These are phyloP conservation scores for Atractosteus spatula DNA, from an alignment of 2,113 vertebrate species.

Conservation along the genomic window DNA sequence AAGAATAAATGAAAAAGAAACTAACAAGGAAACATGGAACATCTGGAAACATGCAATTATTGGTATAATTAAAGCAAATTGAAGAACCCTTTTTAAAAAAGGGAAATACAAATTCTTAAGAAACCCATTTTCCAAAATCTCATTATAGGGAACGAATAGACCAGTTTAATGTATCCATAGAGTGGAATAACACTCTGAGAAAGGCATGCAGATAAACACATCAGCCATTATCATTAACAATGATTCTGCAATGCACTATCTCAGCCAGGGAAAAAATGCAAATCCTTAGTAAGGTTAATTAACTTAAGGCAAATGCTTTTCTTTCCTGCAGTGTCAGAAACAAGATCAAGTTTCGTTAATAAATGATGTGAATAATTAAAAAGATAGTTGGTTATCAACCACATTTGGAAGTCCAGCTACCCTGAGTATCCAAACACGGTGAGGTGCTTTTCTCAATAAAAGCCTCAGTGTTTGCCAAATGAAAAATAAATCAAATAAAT, in stretches of 20 bases:
- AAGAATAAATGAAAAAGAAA: not conserved
- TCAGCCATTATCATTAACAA: not conserved
- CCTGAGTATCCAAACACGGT: too few relatives aligned
- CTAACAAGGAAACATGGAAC: not conserved
- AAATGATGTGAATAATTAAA: conserved; percentile 16
- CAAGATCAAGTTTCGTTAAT: conserved; percentile 19
- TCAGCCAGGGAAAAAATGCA: conserved; percentile 13
- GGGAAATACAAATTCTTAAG: not conserved
- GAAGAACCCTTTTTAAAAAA: not conserved
- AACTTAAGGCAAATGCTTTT: conserved; percentile 1
- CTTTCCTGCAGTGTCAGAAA: conserved; percentile 16
- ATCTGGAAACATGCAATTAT: not conserved
- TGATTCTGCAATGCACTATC: too few relatives aligned
- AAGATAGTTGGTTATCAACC: not conserved
- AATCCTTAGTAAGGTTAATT: conserved; percentile 22
- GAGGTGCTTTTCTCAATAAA: too few relatives aligned
- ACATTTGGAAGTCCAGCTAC: not conserved
- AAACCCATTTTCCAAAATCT: not conserved
- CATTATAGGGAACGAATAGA: not conserved
- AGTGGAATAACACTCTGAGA: not conserved
- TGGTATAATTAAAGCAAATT: not conserved
- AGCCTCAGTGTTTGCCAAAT: too few relatives aligned
- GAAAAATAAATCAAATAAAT: too few relatives aligned
- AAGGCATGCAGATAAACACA: not conserved
- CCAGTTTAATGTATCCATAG: not conserved